Conservation (phyloP, 2,113 vertebrate genomes). For the Nesoenas mayeri region DNA sequence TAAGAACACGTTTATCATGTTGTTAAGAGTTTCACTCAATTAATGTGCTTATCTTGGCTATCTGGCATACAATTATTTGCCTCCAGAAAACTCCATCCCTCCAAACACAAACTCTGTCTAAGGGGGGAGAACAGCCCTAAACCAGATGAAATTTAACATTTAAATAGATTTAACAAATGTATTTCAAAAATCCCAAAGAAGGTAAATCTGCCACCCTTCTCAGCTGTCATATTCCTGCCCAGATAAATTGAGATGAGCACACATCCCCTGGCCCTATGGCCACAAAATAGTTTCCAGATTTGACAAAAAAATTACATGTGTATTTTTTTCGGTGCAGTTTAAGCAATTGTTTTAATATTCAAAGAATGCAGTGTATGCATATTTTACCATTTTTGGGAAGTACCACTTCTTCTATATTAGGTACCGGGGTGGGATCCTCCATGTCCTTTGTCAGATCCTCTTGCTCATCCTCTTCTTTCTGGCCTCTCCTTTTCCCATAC, state of each 20-base stretch:
- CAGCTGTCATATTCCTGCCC: background rate
- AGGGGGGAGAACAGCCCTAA: background rate
- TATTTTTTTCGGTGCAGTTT: background rate
- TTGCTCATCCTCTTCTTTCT: conserved; percentile 94
- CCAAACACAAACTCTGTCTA: background rate
- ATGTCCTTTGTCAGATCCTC: conserved; percentile 96
- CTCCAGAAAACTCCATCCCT: background rate
- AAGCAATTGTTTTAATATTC: background rate
- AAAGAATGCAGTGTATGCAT: background rate
- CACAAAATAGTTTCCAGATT: background rate
- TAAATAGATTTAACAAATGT: background rate
- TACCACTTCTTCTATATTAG: conserved; percentile 93
- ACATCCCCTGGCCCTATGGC: background rate
- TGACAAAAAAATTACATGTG: accelerated
- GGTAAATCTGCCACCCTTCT: background rate
- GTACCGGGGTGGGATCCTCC: conserved; percentile 94
- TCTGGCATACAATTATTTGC: background rate
- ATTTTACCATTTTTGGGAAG: conserved; percentile 89
- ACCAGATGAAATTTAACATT: background rate
- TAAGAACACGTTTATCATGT: background rate
- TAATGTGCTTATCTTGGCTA: background rate
- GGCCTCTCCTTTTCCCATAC: conserved; percentile 89
- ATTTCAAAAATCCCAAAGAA: background rate
- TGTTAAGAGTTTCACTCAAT: background rate
- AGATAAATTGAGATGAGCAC: background rate